Evolutionary conservation across 2,797 vertebrate genomes (phyloP).

Genomic region (Enteromius viviparus): DNA sequence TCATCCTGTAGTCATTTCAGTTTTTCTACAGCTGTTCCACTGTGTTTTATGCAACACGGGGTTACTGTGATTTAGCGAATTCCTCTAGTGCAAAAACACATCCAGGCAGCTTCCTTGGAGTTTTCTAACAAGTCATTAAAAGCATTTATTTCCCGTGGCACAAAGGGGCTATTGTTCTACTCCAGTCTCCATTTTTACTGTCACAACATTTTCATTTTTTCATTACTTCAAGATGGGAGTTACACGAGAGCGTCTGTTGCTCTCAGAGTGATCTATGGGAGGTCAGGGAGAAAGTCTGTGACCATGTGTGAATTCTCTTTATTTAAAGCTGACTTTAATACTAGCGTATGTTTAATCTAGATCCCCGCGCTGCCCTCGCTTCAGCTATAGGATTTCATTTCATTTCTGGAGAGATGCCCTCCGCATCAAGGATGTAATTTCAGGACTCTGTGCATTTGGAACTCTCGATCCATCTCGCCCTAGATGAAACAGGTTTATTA

Average conservation of each 20-base stretch:
- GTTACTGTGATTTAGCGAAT: constrained; percentile 37
- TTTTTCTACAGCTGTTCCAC: constrained; percentile 32
- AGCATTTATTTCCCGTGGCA: constrained; percentile 27
- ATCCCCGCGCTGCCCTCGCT: constrained; percentile 49
- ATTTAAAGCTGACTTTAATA: constrained; percentile 55
- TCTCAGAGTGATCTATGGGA: constrained; percentile 16
- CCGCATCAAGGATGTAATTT: constrained; percentile 73
- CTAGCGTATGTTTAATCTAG: constrained; percentile 51
- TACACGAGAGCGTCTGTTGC: constrained; percentile 15
- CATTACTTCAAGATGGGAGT: constrained; percentile 40
- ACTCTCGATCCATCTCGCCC: constrained; percentile 63
- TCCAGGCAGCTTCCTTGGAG: constrained; percentile 63
- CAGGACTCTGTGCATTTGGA: constrained; percentile 68
- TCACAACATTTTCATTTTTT: constrained; percentile 53
- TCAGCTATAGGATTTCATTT: constrained; percentile 65
- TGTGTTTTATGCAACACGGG: constrained; percentile 18
- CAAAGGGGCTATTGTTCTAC: constrained; percentile 39
- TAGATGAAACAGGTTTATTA: constrained; percentile 74
- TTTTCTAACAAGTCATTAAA: constrained; percentile 46
- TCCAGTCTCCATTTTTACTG: constrained; percentile 25
- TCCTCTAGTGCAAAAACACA: constrained; percentile 79
- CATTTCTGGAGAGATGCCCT: constrained; percentile 68
- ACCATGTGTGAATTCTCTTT: constrained; percentile 42
- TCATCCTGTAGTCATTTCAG: constrained; percentile 43
- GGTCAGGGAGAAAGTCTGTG: constrained; percentile 37